phyloP scores from a whole-genome alignment of 2,888 invertebrate species.

The Escarpia spicata region DNA sequence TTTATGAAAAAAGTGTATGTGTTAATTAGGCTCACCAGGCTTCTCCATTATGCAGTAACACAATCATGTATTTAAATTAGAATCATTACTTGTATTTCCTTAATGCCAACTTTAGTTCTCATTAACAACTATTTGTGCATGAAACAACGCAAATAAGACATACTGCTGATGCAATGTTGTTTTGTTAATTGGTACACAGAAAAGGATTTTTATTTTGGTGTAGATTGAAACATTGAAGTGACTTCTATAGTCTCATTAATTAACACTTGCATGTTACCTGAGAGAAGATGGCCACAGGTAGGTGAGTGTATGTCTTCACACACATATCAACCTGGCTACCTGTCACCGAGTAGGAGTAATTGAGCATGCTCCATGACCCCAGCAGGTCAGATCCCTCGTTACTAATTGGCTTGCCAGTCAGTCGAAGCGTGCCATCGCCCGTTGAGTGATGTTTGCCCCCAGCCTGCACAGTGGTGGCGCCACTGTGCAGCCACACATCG shows the following conservation, averaged over 20 bases:
- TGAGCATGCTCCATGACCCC: constrained; percentile 12
- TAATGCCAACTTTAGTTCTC: neutral
- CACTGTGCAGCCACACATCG: neutral
- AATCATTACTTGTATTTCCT: too few relatives aligned
- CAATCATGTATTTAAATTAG: neutral
- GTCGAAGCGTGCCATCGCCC: neutral
- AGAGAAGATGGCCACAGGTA: constrained; percentile 11
- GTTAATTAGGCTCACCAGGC: too few relatives aligned
- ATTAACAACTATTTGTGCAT: neutral
- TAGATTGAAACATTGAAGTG: neutral
- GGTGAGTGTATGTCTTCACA: neutral
- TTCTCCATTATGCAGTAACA: neutral
- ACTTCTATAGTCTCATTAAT: neutral
- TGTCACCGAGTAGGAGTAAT: neutral
- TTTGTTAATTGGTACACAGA: neutral
- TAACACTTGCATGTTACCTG: neutral
- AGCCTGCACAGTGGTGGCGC: neutral
- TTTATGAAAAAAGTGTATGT: neutral
- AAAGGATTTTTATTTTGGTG: neutral
- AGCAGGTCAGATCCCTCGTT: neutral
- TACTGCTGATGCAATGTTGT: neutral
- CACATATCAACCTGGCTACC: neutral
- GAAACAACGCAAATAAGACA: neutral
- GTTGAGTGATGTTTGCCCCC: neutral
- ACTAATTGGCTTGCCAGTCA: neutral